Base-by-base conservation (phyloP, 1,140 invertebrate genomes). In the Druon quercuslanigerum region DNA sequence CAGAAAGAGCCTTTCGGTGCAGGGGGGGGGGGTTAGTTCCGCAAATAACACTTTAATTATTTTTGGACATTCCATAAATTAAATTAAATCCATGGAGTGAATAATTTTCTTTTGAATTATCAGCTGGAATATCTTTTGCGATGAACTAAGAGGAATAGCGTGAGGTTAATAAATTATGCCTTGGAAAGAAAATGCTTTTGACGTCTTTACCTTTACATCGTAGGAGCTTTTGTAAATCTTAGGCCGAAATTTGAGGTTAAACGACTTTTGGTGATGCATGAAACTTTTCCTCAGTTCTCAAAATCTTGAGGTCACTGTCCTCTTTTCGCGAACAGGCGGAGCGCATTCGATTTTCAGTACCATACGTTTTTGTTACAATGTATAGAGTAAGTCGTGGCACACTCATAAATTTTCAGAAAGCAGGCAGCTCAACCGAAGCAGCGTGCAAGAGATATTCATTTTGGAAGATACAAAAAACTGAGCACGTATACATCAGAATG, bases 391-490 rank as follows among this genome's bases (percentile, higher is more conserved):
- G 25, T 66, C 25, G 57, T 16, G 25, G 57, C 25, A 33, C 25
- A 66, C 25, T 46, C 33, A 66, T 66, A 66, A 66, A 66, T 66
- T 60, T 46, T 66, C 25, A 66, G 60, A 66, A 66, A 66, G 60
- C 60, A 66, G 60, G n/a, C 60, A 66, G 60, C 46, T 66, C 25
- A 16, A n/a, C 60, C 60, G 60, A 40, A 66, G 60, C 60, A 66
- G 60, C 60, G 20, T 46, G 60, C 33, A n/a, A n/a, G 60, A 66
- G 60, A 66, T 66, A 66, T 66, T 66, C n/a, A 46, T 66, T 66
- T n/a, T 66, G 25, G 33, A 66, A 40, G 60, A 66, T 66, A 40
- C 60, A 66, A 66, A 46, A 46, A 66, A 46, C 60, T 66, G 33
- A 66, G 40, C 33, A 66, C 60, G 16, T 40, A 66, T 66, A 66